These are phyloP conservation scores for Leucosticte australis DNA, from an alignment of 2,113 vertebrate species.

Conservation along the genomic window DNA sequence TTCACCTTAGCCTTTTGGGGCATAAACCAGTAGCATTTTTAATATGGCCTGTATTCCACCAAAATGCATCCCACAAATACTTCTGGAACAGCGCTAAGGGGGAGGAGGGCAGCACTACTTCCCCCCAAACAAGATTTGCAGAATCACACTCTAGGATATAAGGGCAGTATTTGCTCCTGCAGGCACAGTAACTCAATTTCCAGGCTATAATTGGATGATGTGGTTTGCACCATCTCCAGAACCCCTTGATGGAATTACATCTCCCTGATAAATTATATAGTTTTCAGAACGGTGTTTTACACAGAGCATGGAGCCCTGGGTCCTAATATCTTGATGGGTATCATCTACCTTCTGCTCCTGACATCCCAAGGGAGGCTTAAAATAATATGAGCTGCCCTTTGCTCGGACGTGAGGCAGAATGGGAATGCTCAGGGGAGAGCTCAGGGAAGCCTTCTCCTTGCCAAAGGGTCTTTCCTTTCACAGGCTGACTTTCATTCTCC, in stretches of 20 bases:
- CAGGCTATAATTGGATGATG: conserved; percentile 38
- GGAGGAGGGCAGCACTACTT: not conserved
- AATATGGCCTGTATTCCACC: not conserved
- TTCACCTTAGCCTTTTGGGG: not conserved
- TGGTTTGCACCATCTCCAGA: conserved; percentile 49
- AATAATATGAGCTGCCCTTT: not conserved
- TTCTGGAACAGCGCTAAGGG: not conserved
- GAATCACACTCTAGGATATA: not conserved
- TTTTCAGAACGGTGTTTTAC: conserved; percentile 27
- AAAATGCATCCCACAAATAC: not conserved
- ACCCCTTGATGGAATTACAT: conserved; percentile 38
- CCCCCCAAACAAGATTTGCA: not conserved
- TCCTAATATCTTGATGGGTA: not conserved
- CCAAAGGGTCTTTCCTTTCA: not conserved
- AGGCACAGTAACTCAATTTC: conserved; percentile 43
- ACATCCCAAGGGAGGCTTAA: not conserved
- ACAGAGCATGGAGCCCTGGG: not conserved
- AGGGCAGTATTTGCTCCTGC: conserved; percentile 4
- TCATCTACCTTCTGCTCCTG: not conserved
- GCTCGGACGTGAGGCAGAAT: not conserved
- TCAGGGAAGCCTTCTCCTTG: not conserved
- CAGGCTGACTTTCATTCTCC: rapidly evolving
- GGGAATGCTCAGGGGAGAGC: not conserved
- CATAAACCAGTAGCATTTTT: not conserved
- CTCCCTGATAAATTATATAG: conserved; percentile 17